Percentiles rank a stretch among this genome's conserved stretches.
These are phyloP conservation scores for Tetranychus truncatus DNA, from an alignment of 2,888 invertebrate genomes.

Conservation along the genomic window DNA sequence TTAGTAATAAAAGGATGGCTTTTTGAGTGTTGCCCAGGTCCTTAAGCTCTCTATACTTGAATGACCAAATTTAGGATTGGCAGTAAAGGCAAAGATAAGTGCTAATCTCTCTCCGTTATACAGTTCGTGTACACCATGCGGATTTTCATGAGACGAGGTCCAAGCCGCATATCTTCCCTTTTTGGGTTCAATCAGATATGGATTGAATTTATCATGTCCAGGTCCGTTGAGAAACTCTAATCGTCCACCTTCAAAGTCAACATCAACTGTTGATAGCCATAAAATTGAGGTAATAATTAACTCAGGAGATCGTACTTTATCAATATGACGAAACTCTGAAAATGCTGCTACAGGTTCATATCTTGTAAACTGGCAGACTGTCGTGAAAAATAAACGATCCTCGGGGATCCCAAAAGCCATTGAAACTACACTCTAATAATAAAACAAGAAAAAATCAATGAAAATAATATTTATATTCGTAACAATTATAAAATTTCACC, in stretches of 20 bases:
- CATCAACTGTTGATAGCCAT: slow-evolving; percentile 14
- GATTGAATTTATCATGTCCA: neutral
- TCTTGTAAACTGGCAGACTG: slow-evolving; percentile 11
- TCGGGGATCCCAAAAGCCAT: slow-evolving; percentile 9
- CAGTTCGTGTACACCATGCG: slow-evolving; percentile 11
- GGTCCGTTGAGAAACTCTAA: slow-evolving; percentile 11
- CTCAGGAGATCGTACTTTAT: slow-evolving; percentile 12
- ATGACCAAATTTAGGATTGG: slow-evolving; percentile 9
- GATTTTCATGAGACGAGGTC: slow-evolving; percentile 13
- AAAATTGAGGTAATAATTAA: slow-evolving; percentile 10
- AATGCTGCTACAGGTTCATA: slow-evolving; percentile 2
- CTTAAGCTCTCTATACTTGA: neutral
- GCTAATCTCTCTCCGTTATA: slow-evolving; percentile 2
- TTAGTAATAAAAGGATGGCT: neutral
- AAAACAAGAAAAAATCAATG: neutral
- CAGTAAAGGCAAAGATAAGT: slow-evolving; percentile 13
- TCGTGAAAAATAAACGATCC: slow-evolving; percentile 2
- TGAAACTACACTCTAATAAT: neutral
- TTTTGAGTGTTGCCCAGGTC: neutral
- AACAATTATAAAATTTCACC: neutral
- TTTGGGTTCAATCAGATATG: slow-evolving; percentile 11
- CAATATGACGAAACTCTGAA: slow-evolving; percentile 11
- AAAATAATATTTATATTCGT: neutral
- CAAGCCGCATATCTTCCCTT: slow-evolving; percentile 10
- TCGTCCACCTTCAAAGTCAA: slow-evolving; percentile 12